These are phyloP conservation scores for Myanophis thanlyinensis DNA, from an alignment of 2,113 vertebrate genomes.

Conservation along the genomic window DNA sequence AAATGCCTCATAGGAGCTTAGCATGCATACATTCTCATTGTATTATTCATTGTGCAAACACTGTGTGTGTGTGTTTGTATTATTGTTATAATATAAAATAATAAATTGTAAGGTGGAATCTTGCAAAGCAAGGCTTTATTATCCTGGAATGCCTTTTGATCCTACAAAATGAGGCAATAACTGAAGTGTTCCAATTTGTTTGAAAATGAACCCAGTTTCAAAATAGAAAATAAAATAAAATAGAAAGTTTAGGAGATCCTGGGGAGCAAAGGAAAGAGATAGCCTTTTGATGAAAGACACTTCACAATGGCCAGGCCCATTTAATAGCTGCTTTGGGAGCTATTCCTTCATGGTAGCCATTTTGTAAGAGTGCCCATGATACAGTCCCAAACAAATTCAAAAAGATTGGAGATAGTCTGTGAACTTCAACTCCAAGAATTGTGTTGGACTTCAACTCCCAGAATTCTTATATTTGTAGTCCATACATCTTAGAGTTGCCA, in stretches of 20 bases:
- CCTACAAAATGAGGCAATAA: not conserved
- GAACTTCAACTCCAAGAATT: not conserved
- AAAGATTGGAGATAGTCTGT: not conserved
- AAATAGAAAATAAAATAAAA: not conserved
- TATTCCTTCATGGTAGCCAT: not conserved
- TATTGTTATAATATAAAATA: not conserved
- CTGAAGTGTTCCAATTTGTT: not conserved
- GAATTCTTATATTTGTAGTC: not conserved
- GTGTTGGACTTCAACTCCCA: not conserved
- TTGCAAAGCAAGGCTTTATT: not conserved
- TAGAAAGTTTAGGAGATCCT: not conserved
- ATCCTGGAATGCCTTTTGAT: not conserved
- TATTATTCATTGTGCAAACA: too few relatives aligned
- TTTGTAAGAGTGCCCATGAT: not conserved
- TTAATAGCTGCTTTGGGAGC: not conserved
- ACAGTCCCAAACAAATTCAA: not conserved
- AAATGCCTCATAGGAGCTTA: too few relatives aligned
- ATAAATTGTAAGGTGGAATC: not conserved
- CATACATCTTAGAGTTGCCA: not conserved
- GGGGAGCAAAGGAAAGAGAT: not conserved
- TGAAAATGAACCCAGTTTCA: not conserved
- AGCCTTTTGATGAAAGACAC: not conserved
- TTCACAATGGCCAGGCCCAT: not conserved
- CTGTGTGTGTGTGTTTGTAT: too few relatives aligned
- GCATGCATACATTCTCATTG: too few relatives aligned